Evolutionary conservation across 2,888 invertebrate species (phyloP).

Genomic region (Pammene fasciana): DNA sequence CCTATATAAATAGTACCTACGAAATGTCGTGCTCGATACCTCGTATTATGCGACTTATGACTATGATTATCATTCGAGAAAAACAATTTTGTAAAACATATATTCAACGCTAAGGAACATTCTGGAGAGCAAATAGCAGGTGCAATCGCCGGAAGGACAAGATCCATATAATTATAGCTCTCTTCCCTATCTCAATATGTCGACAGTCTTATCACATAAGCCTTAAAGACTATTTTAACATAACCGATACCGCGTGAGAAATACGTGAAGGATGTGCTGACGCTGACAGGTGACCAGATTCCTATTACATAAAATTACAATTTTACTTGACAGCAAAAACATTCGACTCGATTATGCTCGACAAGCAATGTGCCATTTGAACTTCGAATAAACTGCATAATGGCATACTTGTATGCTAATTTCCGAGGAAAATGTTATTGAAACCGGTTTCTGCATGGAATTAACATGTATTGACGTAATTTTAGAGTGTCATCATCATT

Average conservation of each 20-base stretch:
- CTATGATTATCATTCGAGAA: neutral
- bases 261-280: neutral
- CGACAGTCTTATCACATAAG: neutral
- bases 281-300: slow-evolving; percentile 14
- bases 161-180: slow-evolving; percentile 11
- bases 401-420: neutral
- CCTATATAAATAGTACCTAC: no score
- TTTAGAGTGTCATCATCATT: slow-evolving; percentile 13
- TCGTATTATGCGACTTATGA: neutral
- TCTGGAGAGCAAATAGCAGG: neutral
- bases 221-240: neutral
- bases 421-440: neutral
- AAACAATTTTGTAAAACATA: neutral
- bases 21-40: neutral
- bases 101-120: neutral
- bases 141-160: slow-evolving; percentile 6
- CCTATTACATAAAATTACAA: neutral
- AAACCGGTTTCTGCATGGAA: slow-evolving; percentile 23
- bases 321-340: no score
- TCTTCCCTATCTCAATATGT: neutral
- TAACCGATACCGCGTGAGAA: neutral
- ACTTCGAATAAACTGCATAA: slow-evolving; percentile 10
- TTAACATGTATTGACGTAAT: slow-evolving; percentile 10
- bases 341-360: neutral
- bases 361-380: neutral